Base-by-base conservation (phyloP, 1,140 invertebrate species). In the Polypedilum vanderplanki region DNA sequence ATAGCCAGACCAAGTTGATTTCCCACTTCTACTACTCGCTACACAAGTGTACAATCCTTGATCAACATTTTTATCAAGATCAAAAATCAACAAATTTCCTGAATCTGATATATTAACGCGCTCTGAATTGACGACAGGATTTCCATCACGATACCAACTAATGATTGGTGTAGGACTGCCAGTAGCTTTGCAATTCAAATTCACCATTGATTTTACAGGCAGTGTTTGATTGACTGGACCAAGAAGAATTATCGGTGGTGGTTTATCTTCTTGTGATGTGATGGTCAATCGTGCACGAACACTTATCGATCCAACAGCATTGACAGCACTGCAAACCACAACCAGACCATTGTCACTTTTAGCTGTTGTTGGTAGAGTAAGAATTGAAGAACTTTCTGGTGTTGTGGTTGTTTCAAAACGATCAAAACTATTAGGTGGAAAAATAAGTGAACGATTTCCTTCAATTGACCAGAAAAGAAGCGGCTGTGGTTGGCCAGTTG, bases 191-290 rank as follows among this genome's bases (percentile, higher is more conserved):
- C 94, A 97, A 4, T 88, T 89, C 78, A 96, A 85, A 78, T 89
- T 87, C 20, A 92, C 93, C 76, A 91, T 86, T 75, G 89, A 90
- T 82, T 90, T 87, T 40, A 91, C 84, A 74, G 90, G 90, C 79
- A 91, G 84, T 9, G 95, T 98, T 87, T 97, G 95, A 85, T 97
- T 97, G 78, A 91, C 89, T 64, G 95, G 94, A 40, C 94, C 94
- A 77, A 90, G 85, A 77, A 89, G 87, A 79, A 98, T 97, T 76
- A 96, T 89, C 75, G 95, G 95, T 57, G 95, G 95, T 76, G 93
- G 92, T 76, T 87, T 83, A 80, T 91, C 89, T 81, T 91, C 90
- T 83, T 89, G 88, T 79, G 90, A 90, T 76, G 89, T 90, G 74
- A 95, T 90, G 76, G 88, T 89, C 76, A 95, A 84, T 80, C 88